Conservation (phyloP, 1,140 invertebrate genomes). For the Bursaphelenchus mucronatus region DNA sequence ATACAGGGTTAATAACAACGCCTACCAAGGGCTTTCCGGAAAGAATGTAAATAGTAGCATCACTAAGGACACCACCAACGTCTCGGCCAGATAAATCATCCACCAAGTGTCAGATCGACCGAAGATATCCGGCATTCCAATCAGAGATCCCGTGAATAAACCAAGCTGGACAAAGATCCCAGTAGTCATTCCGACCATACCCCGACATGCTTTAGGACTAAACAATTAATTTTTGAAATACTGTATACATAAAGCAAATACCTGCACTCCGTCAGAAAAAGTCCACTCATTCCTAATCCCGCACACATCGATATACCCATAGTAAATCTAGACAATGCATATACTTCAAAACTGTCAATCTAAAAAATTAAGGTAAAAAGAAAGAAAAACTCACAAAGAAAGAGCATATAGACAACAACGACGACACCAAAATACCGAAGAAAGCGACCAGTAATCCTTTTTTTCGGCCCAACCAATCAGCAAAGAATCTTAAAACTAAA, state of each 20-base stretch:
- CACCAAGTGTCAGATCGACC: slow-evolving; percentile 48
- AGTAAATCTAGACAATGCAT: slow-evolving; percentile 43
- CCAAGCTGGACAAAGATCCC: slow-evolving; percentile 52
- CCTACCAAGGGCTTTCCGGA: slow-evolving; percentile 48
- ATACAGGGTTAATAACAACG: neutral
- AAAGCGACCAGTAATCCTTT: slow-evolving; percentile 47
- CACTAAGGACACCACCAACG: slow-evolving; percentile 35
- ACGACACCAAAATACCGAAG: slow-evolving; percentile 28
- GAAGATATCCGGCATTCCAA: slow-evolving; percentile 50
- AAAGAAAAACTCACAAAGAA: slow-evolving; percentile 44
- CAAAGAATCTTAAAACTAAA: slow-evolving; percentile 40
- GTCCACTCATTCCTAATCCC: slow-evolving; percentile 47
- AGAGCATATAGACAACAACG: slow-evolving; percentile 37
- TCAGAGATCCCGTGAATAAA: slow-evolving; percentile 48
- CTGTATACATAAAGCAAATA: slow-evolving; percentile 26
- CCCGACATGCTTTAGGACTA: slow-evolving; percentile 54
- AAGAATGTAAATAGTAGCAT: slow-evolving; percentile 29
- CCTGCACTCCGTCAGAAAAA: slow-evolving; percentile 55
- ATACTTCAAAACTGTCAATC: slow-evolving; percentile 53
- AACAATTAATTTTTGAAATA: slow-evolving; percentile 26
- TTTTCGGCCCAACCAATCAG: slow-evolving; percentile 48
- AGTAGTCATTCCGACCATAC: slow-evolving; percentile 49
- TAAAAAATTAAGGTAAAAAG: slow-evolving; percentile 30
- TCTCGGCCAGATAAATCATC: slow-evolving; percentile 44
- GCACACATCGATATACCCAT: slow-evolving; percentile 45